phyloP scores from a whole-genome alignment of 2,113 vertebrate species.

The Brienomyrus brachyistius region DNA sequence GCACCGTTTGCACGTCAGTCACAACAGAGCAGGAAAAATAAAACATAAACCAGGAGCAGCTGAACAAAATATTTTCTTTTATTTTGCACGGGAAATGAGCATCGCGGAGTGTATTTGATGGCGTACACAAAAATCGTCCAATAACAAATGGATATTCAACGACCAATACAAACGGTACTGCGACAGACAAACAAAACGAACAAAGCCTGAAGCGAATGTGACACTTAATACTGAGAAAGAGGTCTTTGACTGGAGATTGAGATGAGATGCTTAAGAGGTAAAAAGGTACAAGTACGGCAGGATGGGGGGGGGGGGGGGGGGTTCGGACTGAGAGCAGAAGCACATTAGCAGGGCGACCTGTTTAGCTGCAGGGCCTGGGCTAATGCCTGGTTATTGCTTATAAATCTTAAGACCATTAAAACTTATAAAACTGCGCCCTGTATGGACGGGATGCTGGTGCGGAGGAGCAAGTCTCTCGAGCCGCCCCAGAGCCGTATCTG shows the following conservation, averaged over 20 bases:
- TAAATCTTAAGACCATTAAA: background rate
- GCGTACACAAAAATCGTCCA: conserved; percentile 49
- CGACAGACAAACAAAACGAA: conserved; percentile 41
- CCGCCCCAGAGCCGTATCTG: background rate
- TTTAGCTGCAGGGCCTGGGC: background rate
- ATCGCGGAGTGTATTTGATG: conserved; percentile 53
- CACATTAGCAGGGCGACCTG: conserved; percentile 3
- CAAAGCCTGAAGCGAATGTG: conserved; percentile 41
- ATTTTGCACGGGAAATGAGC: conserved; percentile 53
- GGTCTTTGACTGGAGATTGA: conserved; percentile 9
- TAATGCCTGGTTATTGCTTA: conserved; percentile 19
- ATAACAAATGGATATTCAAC: conserved; percentile 53
- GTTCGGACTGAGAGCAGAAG: conserved; percentile 9
- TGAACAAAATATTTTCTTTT: conserved; percentile 66
- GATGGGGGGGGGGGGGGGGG: no score
- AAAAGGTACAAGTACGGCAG: background rate
- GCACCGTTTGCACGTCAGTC: background rate
- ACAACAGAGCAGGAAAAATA: background rate
- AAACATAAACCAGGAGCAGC: conserved; percentile 11
- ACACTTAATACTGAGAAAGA: conserved; percentile 50
- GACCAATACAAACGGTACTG: conserved; percentile 53
- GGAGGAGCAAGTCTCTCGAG: background rate
- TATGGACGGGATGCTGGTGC: background rate
- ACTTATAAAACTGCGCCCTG: background rate
- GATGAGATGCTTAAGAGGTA: background rate